Evolutionary conservation across 2,797 vertebrate genomes (phyloP), one percentile per base, ranked within the genome.

Genomic region (Hemibagrus guttatus): DNA sequence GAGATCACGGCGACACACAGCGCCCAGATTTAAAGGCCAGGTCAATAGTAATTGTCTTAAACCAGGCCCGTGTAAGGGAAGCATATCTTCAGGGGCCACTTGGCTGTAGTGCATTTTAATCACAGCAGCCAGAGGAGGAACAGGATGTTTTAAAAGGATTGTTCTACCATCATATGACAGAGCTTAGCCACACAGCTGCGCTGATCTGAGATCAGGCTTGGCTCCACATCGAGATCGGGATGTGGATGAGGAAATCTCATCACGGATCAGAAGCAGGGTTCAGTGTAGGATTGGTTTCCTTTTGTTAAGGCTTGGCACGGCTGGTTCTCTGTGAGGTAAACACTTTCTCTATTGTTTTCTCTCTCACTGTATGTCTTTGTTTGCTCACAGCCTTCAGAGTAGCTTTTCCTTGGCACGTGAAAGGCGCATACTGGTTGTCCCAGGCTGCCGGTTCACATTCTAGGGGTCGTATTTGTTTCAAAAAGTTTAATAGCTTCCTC

Each of bases 101-200:
- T 82, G 59, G 76, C 79, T 85, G 84, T 84, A 75, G 69, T 80
- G 88, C 66, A 74, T 86, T 86, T 89, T 84, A 90, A 87, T 91
- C 89, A 87, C 64, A 80, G 87, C 85, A 85, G 81, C 84, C 86
- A 84, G 64, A 89, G 56, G 81, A 90, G 87, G 68, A 92, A 90
- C 90, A 92, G 91, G 92, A 93, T 93, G 91, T 93, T 90, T 92
- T 78, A 85, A 69, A 76, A 86, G 85, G 89, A 87, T 90, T 90
- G 88, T 90, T 87, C 86, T 87, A 6, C 4, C 78, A 89, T 92
- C 91, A 93, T 87, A 88, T 93, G 92, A 93, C 87, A 52, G 61
- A 81, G 87, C 61, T 61, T 58, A 59, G 49, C 64, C 26, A 21
- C 49, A 11, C 86, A 88, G 64, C 63, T 23, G 26, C 6, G 6